Evolutionary conservation across 2,113 vertebrate species (phyloP), one percentile per base, ranked within the genome.

Genomic region (Cephalopterus ornatus): DNA sequence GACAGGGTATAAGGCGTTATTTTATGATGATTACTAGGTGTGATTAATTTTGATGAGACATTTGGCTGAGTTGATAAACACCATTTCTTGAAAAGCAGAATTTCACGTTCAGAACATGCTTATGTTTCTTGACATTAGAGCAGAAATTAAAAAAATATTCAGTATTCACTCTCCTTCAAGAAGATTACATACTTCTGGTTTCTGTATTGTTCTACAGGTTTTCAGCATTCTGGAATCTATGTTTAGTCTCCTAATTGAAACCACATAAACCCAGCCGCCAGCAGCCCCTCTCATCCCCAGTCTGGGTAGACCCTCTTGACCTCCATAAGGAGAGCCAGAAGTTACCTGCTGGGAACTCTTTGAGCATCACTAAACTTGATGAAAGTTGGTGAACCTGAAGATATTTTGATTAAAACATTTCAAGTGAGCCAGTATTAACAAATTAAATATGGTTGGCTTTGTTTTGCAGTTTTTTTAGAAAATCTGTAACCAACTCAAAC

Each of bases 151-250:
- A 85, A 58, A 58, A n/a, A 52, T 24, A 72, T 27, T 52, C 42
- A 16, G 0, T 63, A 68, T 61, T 65, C 33, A 37, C 7, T 16
- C 0, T 10, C 0, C 6, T 7, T 9, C 0, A 14, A 21, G 42
- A 46, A 28, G 0, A n/a, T n/a, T 1, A 70, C 63, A 35, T n/a
- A 23, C 8, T 63, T 49, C 23, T 55, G 11, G 2, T 72, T 35
- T n/a, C 44, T 79, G 12, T 62, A 27, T 19, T 61, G 6, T 65
- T 85, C 39, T 47, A 13, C 9, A 87, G 8, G 6, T 53, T 90
- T 86, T 10, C 50, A 53, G 12, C 14, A 78, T 77, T 77, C 71
- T 79, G 39, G 39, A 65, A 66, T 49, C 28, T 39, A 4, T 32
- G 1, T 21, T 88, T 44, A 42, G 22, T 58, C 13, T 84, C 23